Base-by-base conservation (phyloP, 2,113 vertebrate genomes). In the Eulacestoma nigropectus region DNA sequence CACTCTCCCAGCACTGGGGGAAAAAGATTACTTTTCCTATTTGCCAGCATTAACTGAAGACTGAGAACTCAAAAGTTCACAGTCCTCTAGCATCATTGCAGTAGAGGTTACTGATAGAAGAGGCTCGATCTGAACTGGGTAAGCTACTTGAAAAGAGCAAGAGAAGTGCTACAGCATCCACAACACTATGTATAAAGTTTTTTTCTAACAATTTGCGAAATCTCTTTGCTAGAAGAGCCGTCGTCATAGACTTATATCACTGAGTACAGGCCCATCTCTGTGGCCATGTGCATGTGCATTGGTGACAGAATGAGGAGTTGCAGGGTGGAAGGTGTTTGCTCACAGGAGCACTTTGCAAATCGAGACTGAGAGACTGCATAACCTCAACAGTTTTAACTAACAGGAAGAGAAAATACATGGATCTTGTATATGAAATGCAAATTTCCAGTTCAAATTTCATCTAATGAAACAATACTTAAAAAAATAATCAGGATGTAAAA, bases 141-240 rank as follows among this genome's bases (percentile, higher is more conserved):
- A 55, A 91, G 32, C 21, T 33, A 29, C 35, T 47, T 37, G 35
- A 30, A 88, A 93, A 74, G 57, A 67, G 19, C 1, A 1, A 84
- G 26, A 53, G 35, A 53, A 83, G 23, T 26, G 70, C 49, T 73
- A 69, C 30, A 57, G 32, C 32, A 89, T 2, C 4, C 50, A 85
- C 12, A 50, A 5, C 18, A 29, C 13, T n/a, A 8, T 1, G 8
- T 17, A 30, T 23, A 16, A 60, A 27, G 21, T 0, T 35, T 87
- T 62, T 52, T 79, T 6, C 35, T 46, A 63, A 62, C 21, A 73
- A 39, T 39, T 41, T 59, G 17, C 86, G 75, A 90, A 65, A 77
- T 12, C 9, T 21, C 29, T 78, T 78, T 44, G 35, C 69, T 82
- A 49, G 26, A 75, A 84, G 17, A 67, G 35, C 47, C 7, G 42